Base-by-base conservation (phyloP, 53 echinoderm and acorn worm genomes). In the Actinopyga echinites region DNA sequence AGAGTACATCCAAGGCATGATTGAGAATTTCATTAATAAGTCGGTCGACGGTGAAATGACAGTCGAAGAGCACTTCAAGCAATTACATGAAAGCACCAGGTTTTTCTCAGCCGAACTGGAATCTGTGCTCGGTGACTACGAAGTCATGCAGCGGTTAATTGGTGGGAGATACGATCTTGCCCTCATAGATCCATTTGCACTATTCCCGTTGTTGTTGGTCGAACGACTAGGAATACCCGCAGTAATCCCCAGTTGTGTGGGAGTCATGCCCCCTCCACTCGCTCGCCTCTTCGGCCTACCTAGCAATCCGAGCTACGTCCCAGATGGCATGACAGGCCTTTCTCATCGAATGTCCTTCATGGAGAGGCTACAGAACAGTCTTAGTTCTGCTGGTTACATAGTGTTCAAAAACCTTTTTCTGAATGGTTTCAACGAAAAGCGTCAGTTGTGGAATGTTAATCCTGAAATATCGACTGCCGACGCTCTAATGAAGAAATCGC, bases 291-390 rank as follows among this genome's bases (percentile, higher is more conserved):
- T 79, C 5, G 57, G 57, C 22, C 40, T 79, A 58, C 79, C 79
- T 9, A 59, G 79, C 40, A 79, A 79, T 40, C 79, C 79, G 17
- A 79, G 79, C 56, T 79, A 79, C 60, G 79, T 79, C 23, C 79
- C 79, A 1, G 79, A 79, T 28, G 79, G 79, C 6, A 57, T 79
- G 79, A 79, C 79, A 20, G 79, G 57, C 17, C 79, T 79, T 58
- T 79, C 79, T 10, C 30, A 79, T 21, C 79, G 79, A 20, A 79
- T 79, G 79, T 58, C 79, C 33, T 79, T 79, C 37, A 31, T 30
- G 36, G 57, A 79, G 58, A 31, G 79, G 19, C 0, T 79, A n/a
- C 79, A 38, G 32, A 79, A 79, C 58, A n/a, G 24, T 15, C 30
- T 79, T 8, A 55, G 20, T 40, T 34, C 79, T 10, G 59, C 79